Evolutionary conservation across 2,113 vertebrate species (phyloP), one percentile per base, ranked within the genome.

Genomic region (Grus americana): DNA sequence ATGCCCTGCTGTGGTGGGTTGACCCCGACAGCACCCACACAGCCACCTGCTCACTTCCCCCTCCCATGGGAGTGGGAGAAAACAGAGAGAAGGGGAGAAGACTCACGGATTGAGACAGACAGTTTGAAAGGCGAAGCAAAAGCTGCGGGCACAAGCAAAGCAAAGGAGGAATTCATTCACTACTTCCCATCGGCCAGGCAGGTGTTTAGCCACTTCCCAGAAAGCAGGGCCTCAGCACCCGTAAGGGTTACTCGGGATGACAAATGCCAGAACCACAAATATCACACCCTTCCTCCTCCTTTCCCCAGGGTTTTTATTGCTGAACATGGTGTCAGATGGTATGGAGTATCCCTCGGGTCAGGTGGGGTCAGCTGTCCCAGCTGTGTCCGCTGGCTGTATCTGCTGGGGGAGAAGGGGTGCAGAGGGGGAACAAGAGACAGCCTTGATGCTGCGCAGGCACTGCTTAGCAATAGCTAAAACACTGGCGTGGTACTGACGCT

Each of bases 291-390:
- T 74, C 46, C n/a, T 46, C n/a, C 21, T 44, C 22, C 32, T 67
- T 57, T 21, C 29, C 30, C 34, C 1, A 7, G 40, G 10, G 10
- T 2, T 78, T 90, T 55, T 52, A 24, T 6, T 65, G 34, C 5
- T 71, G 75, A 63, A 63, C 49, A 72, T 21, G 0, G n/a, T 22
- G n/a, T 26, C 57, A 67, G 42, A 29, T 6, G 5, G 18, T 8
- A 34, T 2, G 14, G 27, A 44, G 30, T 2, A 16, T n/a, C 40
- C 55, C 24, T 52, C 4, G 0, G 2, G 20, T 42, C 40, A 42
- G 4, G 20, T 3, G 2, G 14, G 22, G 38, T 49, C 81, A 89
- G 80, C 15, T 71, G 34, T 24, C 29, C 42, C 27, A 36, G 21
- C 46, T 75, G 5, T 18, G 29, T 30, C 17, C 36, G n/a, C 49